Conservation (phyloP, 2,797 vertebrate genomes). For the Vireo griseus region DNA sequence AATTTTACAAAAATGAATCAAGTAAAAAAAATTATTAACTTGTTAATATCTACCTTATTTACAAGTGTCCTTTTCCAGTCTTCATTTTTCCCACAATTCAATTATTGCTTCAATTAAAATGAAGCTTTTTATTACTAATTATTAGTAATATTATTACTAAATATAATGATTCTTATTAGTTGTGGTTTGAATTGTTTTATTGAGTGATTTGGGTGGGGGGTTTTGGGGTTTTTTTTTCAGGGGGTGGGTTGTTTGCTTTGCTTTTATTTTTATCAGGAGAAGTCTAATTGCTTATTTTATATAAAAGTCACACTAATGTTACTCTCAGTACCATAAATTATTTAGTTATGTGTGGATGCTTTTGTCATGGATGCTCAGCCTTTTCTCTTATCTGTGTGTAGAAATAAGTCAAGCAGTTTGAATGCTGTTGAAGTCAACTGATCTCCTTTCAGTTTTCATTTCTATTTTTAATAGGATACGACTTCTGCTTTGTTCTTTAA, state of each 20-base stretch:
- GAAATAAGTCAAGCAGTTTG: not conserved
- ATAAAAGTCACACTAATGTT: not conserved
- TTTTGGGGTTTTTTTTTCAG: accelerated
- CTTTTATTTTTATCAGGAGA: not conserved
- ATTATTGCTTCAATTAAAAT: not conserved
- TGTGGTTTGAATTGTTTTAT: not conserved
- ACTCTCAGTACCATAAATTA: not conserved
- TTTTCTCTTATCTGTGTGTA: not conserved
- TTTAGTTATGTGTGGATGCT: not conserved
- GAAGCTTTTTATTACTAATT: not conserved
- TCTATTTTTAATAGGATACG: not conserved
- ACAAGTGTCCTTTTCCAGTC: not conserved
- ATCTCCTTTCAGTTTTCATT: not conserved
- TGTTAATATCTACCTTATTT: not conserved
- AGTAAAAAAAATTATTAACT: not conserved
- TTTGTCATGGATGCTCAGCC: not conserved
- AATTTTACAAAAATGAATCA: not conserved
- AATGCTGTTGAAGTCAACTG: not conserved
- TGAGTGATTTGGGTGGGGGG: not conserved
- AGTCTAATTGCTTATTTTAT: not conserved
- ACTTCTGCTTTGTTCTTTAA: not conserved
- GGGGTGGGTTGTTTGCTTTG: not conserved
- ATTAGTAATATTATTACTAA: not conserved
- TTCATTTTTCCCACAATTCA: not conserved
- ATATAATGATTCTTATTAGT: not conserved